Evolutionary conservation across 2,888 invertebrate genomes (phyloP), one percentile per base, ranked within the genome.

Genomic region (Phymatocera aterrima): DNA sequence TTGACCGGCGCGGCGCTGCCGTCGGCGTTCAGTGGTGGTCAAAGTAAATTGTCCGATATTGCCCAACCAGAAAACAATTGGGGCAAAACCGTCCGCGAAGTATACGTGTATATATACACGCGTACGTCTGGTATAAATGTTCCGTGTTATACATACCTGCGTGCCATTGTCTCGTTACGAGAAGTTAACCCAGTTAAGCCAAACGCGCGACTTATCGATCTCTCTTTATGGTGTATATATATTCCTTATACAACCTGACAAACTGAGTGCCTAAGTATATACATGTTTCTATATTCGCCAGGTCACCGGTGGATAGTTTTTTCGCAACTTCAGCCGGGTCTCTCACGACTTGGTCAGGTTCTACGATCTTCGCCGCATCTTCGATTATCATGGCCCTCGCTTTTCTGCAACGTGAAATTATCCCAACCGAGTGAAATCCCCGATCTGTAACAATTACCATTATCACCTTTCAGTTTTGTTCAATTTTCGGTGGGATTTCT

Each of bases 121-220:
- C 40, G 40, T 40, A 8, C 40, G 46, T 12, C 4, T 10, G 61
- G n/a, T n/a, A n/a, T n/a, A n/a, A n/a, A n/a, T n/a, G n/a, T n/a
- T n/a, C n/a, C n/a, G n/a, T n/a, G n/a, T n/a, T n/a, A n/a, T n/a
- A n/a, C n/a, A n/a, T n/a, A n/a, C n/a, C n/a, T 48, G 24, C 48
- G 48, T 43, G 48, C 31, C 31, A 51, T 51, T 72, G 72, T 72
- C 72, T 51, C 72, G 72, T 72, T 12, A 51, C 72, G 34, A 51
- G 51, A 46, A 72, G 48, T 31, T 72, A 51, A 72, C 72, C 72
- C 72, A 72, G 72, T 72, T 72, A 8, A 72, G 72, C 51, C 51
- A 8, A 34, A 40, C 68, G 15, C 28, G 34, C n/a, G 28, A 31
- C 72, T 51, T 31, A 72, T 48, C 51, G 51, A 34, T 51, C 24